Evolutionary conservation across 2,113 vertebrate genomes (phyloP), one percentile per base, ranked within the genome.

Genomic region (Pluvianellus socialis): DNA sequence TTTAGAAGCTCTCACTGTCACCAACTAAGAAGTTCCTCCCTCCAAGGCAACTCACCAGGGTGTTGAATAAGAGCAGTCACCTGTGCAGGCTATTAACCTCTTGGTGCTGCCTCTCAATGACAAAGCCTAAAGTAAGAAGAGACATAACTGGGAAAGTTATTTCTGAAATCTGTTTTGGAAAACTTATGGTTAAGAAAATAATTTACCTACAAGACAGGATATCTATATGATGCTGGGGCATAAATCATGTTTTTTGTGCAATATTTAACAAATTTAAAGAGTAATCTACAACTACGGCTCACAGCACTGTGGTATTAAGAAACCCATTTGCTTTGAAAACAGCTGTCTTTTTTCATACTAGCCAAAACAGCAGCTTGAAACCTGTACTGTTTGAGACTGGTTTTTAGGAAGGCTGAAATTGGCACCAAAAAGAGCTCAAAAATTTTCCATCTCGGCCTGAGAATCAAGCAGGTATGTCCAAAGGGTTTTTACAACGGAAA

Each of bases 401-500:
- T 88, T 80, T 52, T 73, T 38, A 58, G 56, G n/a, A 77, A 68
- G 22, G 30, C 8, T 88, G 74, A 89, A 90, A 80, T 4, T 40
- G 26, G 50, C 45, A 88, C 20, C 85, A 79, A 80, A 49, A 40
- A 58, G 26, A 72, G 27, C 52, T 87, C 89, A 59, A 66, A 80
- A 95, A 35, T 92, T 96, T 96, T 84, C 86, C 28, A 58, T 92
- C 59, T 88, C 42, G 12, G 65, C 49, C 92, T 70, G n/a, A 82
- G 61, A 95, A 95, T 82, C 88, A 96, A 90, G 67, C 76, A 94
- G 53, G 92, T 94, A 74, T 4, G 3, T 87, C 79, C 44, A 90
- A 96, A 92, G 61, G 35, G 19, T 85, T 86, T 90, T 91, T 93
- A 91, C 11, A 92, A 75, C 68, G 97, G 94, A 74, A 88, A 91